These are phyloP conservation scores for Syngnathus acus DNA, from an alignment of 2,797 vertebrate genomes.

Conservation along the genomic window DNA sequence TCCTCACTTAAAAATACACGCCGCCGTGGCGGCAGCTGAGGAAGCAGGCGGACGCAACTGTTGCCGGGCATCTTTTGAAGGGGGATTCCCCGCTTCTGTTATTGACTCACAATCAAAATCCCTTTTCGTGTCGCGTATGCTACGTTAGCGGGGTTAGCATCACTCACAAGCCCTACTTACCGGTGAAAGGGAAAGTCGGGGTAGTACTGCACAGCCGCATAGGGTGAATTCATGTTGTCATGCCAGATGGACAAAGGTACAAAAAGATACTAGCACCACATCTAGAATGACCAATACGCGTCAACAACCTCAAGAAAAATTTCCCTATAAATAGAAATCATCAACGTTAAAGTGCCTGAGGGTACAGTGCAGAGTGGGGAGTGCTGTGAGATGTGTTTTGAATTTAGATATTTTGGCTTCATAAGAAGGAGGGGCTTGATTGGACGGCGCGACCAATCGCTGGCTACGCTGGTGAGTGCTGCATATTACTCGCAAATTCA, in stretches of 20 bases:
- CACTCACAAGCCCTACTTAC: constrained; percentile 73
- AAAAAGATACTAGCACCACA: constrained; percentile 48
- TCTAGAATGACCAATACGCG: constrained; percentile 24
- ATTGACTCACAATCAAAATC: not conserved
- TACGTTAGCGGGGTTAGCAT: not conserved
- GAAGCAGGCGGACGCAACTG: constrained; percentile 57
- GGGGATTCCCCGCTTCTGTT: constrained; percentile 20
- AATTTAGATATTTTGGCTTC: constrained; percentile 80
- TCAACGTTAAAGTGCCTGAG: constrained; percentile 70
- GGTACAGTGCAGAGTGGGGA: constrained; percentile 84
- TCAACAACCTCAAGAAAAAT: constrained; percentile 13
- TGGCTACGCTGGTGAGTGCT: constrained; percentile 59
- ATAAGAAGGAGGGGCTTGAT: constrained; percentile 76
- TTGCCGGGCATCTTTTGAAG: constrained; percentile 25
- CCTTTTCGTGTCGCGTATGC: not conserved
- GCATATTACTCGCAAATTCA: constrained; percentile 68
- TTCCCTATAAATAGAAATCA: constrained; percentile 63
- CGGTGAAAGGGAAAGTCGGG: constrained; percentile 89
- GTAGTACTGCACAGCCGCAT: constrained; percentile 82
- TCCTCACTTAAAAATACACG: constrained; percentile 66
- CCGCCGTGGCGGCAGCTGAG: constrained; percentile 60
- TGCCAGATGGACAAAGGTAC: constrained; percentile 52
- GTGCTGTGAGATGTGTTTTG: constrained; percentile 71
- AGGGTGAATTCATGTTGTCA: constrained; percentile 86
- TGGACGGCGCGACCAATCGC: constrained; percentile 80